Percentiles rank a stretch among this genome's conserved stretches.
Conservation (phyloP, 2,888 invertebrate species). For the Troides aeacus region DNA sequence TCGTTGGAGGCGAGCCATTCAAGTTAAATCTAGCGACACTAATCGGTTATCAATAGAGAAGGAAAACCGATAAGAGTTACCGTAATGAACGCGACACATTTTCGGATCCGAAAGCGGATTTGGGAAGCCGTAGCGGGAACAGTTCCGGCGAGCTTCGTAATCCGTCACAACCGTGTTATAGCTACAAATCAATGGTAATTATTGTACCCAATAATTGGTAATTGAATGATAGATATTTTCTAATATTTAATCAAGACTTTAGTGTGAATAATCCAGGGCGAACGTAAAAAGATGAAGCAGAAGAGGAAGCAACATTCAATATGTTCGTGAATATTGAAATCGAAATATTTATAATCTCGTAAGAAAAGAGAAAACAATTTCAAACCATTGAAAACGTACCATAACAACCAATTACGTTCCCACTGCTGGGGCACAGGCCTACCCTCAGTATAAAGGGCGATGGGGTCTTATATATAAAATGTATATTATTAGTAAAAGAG, state of each 20-base stretch:
- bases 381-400: too few relatives aligned
- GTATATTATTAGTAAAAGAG: too few relatives aligned
- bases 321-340: too few relatives aligned
- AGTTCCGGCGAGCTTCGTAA: constrained; percentile 22
- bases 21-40: constrained; percentile 38
- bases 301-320: too few relatives aligned
- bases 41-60: constrained; percentile 38
- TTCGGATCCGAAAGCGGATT: constrained; percentile 27
- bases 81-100: constrained; percentile 35
- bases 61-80: constrained; percentile 33
- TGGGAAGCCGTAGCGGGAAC: constrained; percentile 25
- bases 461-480: too few relatives aligned
- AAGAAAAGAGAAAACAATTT: too few relatives aligned
- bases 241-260: neutral
- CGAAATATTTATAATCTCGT: too few relatives aligned
- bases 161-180: constrained; percentile 15
- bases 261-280: neutral
- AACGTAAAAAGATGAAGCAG: too few relatives aligned
- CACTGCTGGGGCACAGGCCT: too few relatives aligned
- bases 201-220: neutral
- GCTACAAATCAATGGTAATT: neutral
- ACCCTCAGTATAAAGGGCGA: too few relatives aligned
- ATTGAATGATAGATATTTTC: neutral
- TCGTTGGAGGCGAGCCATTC: constrained; percentile 33
- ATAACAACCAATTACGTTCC: too few relatives aligned